phyloP scores from a whole-genome alignment of 2,797 vertebrate genomes.

The Perodicticus potto region DNA sequence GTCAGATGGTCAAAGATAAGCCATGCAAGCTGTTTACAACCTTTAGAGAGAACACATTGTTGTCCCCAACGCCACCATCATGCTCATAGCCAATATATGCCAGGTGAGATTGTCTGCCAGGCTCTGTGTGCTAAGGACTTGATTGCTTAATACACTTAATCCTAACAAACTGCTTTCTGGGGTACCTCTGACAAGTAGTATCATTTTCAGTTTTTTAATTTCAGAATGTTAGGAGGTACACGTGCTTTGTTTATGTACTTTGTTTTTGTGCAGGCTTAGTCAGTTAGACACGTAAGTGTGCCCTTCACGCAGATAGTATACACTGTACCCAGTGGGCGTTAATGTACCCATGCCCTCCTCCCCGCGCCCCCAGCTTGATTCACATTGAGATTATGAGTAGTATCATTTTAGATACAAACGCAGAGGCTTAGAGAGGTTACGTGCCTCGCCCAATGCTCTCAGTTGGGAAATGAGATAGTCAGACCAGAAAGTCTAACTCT shows the following conservation, averaged over 20 bases:
- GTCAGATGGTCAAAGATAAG: not conserved
- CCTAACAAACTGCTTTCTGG: slow-evolving; percentile 30
- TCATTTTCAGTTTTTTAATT: not conserved
- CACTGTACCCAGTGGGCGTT: too few relatives aligned
- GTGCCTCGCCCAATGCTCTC: not conserved
- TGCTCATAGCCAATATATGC: not conserved
- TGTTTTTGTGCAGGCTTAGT: too few relatives aligned
- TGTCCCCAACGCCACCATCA: not conserved
- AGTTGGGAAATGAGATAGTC: not conserved
- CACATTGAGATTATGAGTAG: not conserved
- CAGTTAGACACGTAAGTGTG: too few relatives aligned
- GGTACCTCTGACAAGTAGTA: not conserved
- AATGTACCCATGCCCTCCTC: too few relatives aligned
- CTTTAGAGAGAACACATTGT: not conserved
- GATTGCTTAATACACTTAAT: not conserved
- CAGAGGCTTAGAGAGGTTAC: not conserved
- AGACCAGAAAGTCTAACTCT: not conserved
- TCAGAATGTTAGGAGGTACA: too few relatives aligned
- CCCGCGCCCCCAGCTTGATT: too few relatives aligned
- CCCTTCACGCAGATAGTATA: too few relatives aligned
- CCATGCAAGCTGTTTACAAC: not conserved
- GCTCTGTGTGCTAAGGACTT: not conserved
- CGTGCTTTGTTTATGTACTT: too few relatives aligned
- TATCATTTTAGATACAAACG: slow-evolving; percentile 31
- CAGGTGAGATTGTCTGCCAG: not conserved